phyloP scores from a whole-genome alignment of 2,113 vertebrate genomes.

The Plectropomus leopardus region DNA sequence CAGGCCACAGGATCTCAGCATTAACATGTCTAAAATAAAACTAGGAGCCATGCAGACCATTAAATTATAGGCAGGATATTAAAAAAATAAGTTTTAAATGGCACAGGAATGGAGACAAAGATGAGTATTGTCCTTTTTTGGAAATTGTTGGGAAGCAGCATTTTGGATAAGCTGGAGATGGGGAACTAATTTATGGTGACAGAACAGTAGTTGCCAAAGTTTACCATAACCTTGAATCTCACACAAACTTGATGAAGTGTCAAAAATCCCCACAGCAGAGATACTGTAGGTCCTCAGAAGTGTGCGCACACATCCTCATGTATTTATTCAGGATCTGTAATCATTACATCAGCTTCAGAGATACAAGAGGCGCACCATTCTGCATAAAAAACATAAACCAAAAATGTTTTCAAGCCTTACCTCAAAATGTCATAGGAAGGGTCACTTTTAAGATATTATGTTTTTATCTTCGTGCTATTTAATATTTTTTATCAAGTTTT shows the following conservation, averaged over 20 bases:
- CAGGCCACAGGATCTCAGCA: too few species aligned
- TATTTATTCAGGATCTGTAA: conserved; percentile 44
- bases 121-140: not conserved
- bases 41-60: not conserved
- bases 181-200: not conserved
- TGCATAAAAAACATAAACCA: conserved; percentile 2
- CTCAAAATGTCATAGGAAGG: not conserved
- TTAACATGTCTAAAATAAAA: not conserved
- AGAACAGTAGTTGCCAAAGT: too few species aligned
- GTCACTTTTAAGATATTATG: not conserved
- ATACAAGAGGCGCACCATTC: conserved; percentile 39
- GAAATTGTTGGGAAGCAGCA: not conserved
- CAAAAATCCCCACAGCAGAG: conserved; percentile 19
- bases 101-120: not conserved
- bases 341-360: conserved; percentile 41
- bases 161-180: not conserved
- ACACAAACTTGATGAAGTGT: conserved; percentile 3
- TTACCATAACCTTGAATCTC: conserved; percentile 5
- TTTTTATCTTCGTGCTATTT: too few species aligned
- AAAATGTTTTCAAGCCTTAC: not conserved
- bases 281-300: conserved; percentile 9
- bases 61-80: not conserved
- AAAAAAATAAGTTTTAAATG: too few species aligned
- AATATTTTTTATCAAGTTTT: not conserved
- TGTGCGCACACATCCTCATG: not conserved